Conservation (phyloP, 2,888 invertebrate species). For the Melangyna quadrimaculata region DNA sequence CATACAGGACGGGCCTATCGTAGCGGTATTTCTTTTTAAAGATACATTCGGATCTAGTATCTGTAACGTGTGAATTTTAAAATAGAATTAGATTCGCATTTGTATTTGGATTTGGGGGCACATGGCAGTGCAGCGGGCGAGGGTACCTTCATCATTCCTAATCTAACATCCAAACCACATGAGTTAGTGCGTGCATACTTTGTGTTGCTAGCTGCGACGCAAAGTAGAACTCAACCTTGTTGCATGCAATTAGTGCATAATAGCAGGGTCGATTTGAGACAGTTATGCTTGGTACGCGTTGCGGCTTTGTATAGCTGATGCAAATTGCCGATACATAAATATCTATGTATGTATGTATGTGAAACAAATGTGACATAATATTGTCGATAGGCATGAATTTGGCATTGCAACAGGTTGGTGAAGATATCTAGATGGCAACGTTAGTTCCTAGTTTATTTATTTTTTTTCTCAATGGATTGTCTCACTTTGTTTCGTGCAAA, state of each 20-base stretch:
- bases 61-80: constrained; percentile 65
- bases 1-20: constrained; percentile 41
- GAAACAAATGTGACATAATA: constrained; percentile 44
- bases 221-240: constrained; percentile 70
- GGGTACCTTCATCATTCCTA: no score
- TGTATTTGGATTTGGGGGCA: constrained; percentile 21
- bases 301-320: background rate
- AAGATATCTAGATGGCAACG: constrained; percentile 22
- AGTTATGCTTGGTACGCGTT: constrained; percentile 17
- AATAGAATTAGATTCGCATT: constrained; percentile 49
- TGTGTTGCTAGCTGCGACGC: background rate
- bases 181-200: constrained; percentile 26
- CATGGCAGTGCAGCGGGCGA: background rate
- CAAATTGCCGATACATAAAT: no score
- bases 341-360: background rate
- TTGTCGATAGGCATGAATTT: constrained; percentile 50
- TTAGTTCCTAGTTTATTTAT: background rate
- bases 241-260: constrained; percentile 69
- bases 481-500: constrained; percentile 24
- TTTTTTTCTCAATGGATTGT: constrained; percentile 24
- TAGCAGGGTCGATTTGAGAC: constrained; percentile 69
- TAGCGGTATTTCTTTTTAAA: constrained; percentile 48
- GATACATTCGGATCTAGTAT: constrained; percentile 43
- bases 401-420: constrained; percentile 66
- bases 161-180: background rate